These are phyloP conservation scores for Zalophus californianus DNA, from an alignment of 2,797 vertebrate species.

Conservation along the genomic window DNA sequence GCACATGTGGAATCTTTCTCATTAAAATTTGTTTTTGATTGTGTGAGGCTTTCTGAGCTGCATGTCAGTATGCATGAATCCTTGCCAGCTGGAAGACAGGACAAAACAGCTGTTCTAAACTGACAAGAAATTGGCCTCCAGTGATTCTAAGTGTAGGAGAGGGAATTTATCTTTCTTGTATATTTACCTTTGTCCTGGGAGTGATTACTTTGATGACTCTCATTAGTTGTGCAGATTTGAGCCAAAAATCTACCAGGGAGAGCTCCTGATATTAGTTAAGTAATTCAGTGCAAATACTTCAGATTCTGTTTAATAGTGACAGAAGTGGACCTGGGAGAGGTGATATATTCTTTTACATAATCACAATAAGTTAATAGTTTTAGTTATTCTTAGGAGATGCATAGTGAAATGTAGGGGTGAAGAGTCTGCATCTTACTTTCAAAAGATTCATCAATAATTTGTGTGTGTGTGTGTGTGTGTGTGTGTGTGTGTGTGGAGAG, in stretches of 20 bases:
- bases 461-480: neutral
- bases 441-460: neutral
- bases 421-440: neutral
- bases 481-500: neutral
- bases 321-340: neutral
- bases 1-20: constrained; percentile 44
- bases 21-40: constrained; percentile 34
- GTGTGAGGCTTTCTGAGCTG: constrained; percentile 38
- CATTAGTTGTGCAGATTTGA: constrained; percentile 14
- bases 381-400: neutral
- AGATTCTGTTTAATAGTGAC: neutral
- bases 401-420: neutral
- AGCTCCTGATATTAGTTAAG: neutral
- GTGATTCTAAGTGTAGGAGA: neutral
- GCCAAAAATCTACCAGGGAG: neutral
- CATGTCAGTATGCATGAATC: constrained; percentile 25
- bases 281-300: neutral
- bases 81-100: constrained; percentile 47
- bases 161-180: constrained; percentile 9
- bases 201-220: constrained; percentile 21
- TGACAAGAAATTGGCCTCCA: constrained; percentile 22
- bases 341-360: neutral
- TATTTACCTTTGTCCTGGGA: constrained; percentile 27
- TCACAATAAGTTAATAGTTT: constrained; percentile 30
- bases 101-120: constrained; percentile 36